These are phyloP conservation scores for Chrysomela aeneicollis DNA, from an alignment of 2,888 invertebrate genomes.

Conservation along the genomic window DNA sequence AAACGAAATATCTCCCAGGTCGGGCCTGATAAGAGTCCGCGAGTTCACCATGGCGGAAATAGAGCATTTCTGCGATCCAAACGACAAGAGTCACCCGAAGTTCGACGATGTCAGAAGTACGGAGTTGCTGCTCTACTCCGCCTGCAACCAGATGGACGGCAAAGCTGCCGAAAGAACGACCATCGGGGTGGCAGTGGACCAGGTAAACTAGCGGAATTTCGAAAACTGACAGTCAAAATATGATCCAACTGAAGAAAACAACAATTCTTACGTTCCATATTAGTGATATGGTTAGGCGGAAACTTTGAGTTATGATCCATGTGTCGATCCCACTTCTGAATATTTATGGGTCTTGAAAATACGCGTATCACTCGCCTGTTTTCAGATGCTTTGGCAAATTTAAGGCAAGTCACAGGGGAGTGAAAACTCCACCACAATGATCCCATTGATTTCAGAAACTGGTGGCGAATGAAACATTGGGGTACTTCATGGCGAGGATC, in stretches of 20 bases:
- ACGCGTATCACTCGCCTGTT: no score
- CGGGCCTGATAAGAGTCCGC: slow-evolving; percentile 92
- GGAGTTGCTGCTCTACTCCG: slow-evolving; percentile 87
- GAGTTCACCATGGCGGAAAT: slow-evolving; percentile 99
- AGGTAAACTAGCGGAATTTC: slow-evolving; percentile 56
- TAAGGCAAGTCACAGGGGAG: no score
- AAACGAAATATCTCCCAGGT: slow-evolving; percentile 98
- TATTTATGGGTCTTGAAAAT: no score
- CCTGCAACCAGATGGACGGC: slow-evolving; percentile 97
- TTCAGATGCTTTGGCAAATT: no score
- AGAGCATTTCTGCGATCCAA: slow-evolving; percentile 98
- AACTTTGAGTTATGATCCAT: no score
- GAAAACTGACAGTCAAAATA: background rate
- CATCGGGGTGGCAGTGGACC: slow-evolving; percentile 89
- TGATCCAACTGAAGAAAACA: no score
- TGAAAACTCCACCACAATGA: no score
- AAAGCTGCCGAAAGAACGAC: slow-evolving; percentile 78
- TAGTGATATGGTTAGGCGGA: no score
- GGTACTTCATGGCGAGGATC: slow-evolving; percentile 97
- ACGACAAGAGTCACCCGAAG: slow-evolving; percentile 87
- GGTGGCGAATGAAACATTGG: slow-evolving; percentile 96
- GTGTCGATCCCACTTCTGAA: no score
- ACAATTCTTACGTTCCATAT: no score
- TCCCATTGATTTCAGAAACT: slow-evolving; percentile 65
- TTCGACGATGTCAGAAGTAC: slow-evolving; percentile 81